Evolutionary conservation across 2,113 vertebrate species (phyloP).

Genomic region (Ifrita kowaldi): DNA sequence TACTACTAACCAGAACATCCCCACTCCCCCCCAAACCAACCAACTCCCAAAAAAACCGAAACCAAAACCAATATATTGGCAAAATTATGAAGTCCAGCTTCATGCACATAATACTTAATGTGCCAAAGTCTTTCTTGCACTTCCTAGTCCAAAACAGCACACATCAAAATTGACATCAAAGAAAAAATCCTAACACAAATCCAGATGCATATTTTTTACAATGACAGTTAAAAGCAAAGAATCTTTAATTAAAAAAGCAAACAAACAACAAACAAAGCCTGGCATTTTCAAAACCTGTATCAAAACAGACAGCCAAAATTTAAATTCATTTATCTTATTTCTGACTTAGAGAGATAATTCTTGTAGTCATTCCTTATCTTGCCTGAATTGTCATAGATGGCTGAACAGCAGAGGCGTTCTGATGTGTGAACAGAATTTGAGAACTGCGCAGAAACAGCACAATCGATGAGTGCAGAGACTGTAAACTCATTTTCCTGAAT

Average conservation of each 20-base stretch:
- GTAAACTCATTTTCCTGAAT: conserved; percentile 30
- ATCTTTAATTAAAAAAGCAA: not conserved
- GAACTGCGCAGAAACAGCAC: not conserved
- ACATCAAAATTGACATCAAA: not conserved
- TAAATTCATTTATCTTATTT: not conserved
- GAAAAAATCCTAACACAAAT: not conserved
- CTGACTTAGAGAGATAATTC: not conserved
- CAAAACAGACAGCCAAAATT: not conserved
- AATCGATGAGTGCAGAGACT: not conserved
- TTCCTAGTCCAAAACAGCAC: not conserved
- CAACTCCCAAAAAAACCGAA: not conserved
- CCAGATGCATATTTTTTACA: not conserved
- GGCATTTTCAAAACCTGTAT: not conserved
- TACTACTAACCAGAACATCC: not conserved
- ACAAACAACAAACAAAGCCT: not conserved
- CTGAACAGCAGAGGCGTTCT: not conserved
- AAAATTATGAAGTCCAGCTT: not conserved
- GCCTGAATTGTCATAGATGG: not conserved
- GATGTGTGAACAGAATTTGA: not conserved
- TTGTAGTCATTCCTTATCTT: not conserved
- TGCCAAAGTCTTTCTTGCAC: not conserved
- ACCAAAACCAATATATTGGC: not conserved
- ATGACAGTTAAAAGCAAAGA: not conserved
- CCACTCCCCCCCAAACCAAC: fast-evolving
- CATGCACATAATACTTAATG: not conserved